phyloP scores from a whole-genome alignment of 2,888 invertebrate species.

The Drosophila multiciliata region DNA sequence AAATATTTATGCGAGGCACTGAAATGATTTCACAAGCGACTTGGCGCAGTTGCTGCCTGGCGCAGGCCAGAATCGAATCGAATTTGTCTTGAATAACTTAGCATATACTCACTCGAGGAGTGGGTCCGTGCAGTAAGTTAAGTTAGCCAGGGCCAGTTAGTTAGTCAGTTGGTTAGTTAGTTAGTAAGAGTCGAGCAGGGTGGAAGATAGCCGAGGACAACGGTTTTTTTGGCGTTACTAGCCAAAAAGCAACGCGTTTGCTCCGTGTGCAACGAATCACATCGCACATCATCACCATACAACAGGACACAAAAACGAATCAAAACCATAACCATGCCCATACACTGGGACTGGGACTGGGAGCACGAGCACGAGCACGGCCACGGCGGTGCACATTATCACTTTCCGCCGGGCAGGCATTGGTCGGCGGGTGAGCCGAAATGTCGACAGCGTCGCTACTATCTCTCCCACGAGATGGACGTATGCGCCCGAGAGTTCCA shows the following conservation, averaged over 20 bases:
- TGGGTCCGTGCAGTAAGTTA: conserved; percentile 12
- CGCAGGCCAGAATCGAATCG: conserved; percentile 35
- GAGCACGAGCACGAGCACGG: conserved; percentile 74
- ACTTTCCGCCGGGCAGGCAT: conserved; percentile 65
- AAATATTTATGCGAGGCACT: conserved; percentile 48
- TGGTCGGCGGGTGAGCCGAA: conserved; percentile 72
- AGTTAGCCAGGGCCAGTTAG: conserved; percentile 6
- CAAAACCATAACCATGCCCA: conserved; percentile 62
- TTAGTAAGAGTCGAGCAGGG: conserved; percentile 74
- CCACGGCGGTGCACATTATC: conserved; percentile 69
- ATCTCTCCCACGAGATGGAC: conserved; percentile 73
- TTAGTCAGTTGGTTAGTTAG: conserved; percentile 55
- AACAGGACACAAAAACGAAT: not conserved
- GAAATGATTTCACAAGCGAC: conserved; percentile 45
- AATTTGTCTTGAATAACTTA: conserved; percentile 29
- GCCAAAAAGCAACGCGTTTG: conserved; percentile 82
- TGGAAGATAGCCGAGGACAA: conserved; percentile 74
- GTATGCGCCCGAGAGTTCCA: conserved; percentile 77
- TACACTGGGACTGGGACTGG: conserved; percentile 80
- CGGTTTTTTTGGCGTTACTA: conserved; percentile 79
- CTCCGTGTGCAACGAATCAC: conserved; percentile 73
- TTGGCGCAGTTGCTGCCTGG: conserved; percentile 49
- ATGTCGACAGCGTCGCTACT: conserved; percentile 66
- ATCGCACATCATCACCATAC: conserved; percentile 14
- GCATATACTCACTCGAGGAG: conserved; percentile 30